Evolutionary conservation across 2,113 vertebrate genomes (phyloP).

Genomic region (Rissa tridactyla): DNA sequence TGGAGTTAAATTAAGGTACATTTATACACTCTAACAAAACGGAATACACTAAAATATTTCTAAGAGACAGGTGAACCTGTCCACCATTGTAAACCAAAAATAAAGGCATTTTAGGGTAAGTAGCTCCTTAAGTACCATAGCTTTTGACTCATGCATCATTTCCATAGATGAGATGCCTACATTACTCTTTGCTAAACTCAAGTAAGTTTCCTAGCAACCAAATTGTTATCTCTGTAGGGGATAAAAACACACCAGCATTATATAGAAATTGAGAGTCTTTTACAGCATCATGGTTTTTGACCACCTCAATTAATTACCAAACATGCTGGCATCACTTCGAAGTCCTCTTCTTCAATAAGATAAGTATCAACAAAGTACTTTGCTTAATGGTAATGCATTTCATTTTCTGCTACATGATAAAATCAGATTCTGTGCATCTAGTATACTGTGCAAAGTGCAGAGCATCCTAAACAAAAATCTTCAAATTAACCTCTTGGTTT

Average conservation of each 20-base stretch:
- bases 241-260: background rate
- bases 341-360: slow-evolving; percentile 17
- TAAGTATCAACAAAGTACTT: slow-evolving; percentile 23
- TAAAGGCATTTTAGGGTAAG: background rate
- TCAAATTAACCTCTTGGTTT: slow-evolving; percentile 51
- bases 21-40: background rate
- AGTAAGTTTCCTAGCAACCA: slow-evolving; percentile 58
- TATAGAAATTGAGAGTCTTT: slow-evolving; percentile 1
- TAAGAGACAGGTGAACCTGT: background rate
- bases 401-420: slow-evolving; percentile 3
- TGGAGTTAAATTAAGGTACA: background rate
- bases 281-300: slow-evolving; percentile 21
- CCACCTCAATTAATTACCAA: slow-evolving; percentile 26
- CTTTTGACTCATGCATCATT: background rate
- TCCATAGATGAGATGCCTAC: background rate
- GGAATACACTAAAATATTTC: background rate
- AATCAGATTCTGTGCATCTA: background rate
- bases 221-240: background rate
- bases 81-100: background rate
- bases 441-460: background rate
- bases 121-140: background rate
- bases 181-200: background rate
- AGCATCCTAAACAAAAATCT: slow-evolving; percentile 24
- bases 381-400: slow-evolving; percentile 3
- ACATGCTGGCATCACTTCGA: background rate